Base-by-base conservation (phyloP, 2,113 vertebrate species). In the Alosa alosa region DNA sequence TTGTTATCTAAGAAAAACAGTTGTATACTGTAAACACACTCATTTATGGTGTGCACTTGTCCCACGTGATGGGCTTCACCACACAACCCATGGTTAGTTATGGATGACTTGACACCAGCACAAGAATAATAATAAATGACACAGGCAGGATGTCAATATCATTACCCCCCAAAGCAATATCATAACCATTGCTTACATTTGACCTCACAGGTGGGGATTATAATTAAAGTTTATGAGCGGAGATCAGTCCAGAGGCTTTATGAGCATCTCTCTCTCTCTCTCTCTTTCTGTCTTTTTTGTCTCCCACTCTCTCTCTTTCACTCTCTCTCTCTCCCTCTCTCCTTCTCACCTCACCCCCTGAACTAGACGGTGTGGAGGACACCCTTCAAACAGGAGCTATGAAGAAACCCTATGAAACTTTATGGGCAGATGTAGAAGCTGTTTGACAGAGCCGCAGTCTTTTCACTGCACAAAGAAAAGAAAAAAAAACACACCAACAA, bases 161-260 rank as follows among this genome's bases (percentile, higher is more conserved):
- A 78, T 78, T 39, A 78, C n/a, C 64, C 72, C 31, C 72, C 72
- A 78, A 78, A 78, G 72, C 72, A 78, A 78, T 78, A 78, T 78
- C 72, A 78, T 78, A 78, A 39, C 72, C 72, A 36, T 1, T 36
- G 64, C 64, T 72, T 31, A 72, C 13, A 25, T 72, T 25, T 36
- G 31, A 25, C 60, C 60, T 8, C 22, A 68, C 64, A 72, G n/a
- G 64, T 31, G 25, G 64, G 64, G 64, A 72, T 72, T 25, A 72
- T 72, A 31, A 72, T 72, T 72, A 31, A 72, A 25, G 31, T 72
- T 72, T 36, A 72, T 72, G 64, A 72, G 64, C 64, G 11, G 25
- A 13, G n/a, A 36, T 72, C 64, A 72, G 64, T 36, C 55, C 55
- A 60, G 55, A 60, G 55, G 55, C 4, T 60, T 60, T 18, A 60